Percentiles rank a stretch among this genome's conserved stretches.
Conservation (phyloP, 2,797 vertebrate species). For the Smutsia gigantea region DNA sequence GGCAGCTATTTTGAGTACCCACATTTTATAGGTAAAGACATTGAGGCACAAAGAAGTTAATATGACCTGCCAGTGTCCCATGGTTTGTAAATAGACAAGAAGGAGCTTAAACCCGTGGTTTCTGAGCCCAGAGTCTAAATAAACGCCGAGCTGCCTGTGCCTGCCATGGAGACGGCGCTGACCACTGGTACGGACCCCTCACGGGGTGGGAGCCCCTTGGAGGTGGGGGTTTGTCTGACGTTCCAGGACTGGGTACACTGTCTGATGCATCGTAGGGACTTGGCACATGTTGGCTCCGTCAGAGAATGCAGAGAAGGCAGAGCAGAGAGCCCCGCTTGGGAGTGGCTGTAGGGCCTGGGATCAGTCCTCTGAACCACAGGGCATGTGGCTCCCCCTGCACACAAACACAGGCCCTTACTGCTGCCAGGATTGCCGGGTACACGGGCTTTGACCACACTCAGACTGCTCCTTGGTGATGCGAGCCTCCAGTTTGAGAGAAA, state of each 20-base stretch:
- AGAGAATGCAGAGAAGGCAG: neutral
- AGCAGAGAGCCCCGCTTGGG: neutral
- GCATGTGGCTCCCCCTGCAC: neutral
- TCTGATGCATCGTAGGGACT: neutral
- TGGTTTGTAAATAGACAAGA: neutral
- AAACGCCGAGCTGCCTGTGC: neutral
- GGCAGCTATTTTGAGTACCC: neutral
- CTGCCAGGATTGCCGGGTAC: neutral
- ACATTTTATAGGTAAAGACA: neutral
- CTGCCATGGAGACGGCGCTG: neutral
- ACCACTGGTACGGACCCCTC: neutral
- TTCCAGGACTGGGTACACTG: neutral
- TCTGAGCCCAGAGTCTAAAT: neutral
- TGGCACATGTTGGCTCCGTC: neutral
- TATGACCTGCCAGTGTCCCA: neutral
- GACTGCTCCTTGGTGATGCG: no score
- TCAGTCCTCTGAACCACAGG: neutral
- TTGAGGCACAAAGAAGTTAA: neutral
- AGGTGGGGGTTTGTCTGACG: neutral
- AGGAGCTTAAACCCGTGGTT: neutral
- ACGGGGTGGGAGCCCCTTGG: neutral
- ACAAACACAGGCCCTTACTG: neutral
- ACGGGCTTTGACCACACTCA: neutral
- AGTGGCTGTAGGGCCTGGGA: neutral
- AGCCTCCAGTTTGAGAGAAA: neutral